A percentile compares a stretch with the other conserved stretches of the same genome.
phyloP scores from a whole-genome alignment of 2,113 vertebrate species.

The Lycocorax pyrrhopterus region DNA sequence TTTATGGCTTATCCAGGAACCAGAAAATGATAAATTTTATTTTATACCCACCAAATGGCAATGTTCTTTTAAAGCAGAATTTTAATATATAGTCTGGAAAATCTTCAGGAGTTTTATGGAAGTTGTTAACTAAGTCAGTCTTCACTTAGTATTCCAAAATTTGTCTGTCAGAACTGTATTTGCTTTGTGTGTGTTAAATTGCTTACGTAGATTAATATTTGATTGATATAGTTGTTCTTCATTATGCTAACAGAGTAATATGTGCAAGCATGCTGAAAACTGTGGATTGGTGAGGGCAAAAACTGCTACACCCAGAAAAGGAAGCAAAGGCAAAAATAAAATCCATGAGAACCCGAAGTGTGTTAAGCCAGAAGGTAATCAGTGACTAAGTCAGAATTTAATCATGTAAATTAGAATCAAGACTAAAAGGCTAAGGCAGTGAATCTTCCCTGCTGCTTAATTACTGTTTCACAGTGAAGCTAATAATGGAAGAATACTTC shows the following conservation, averaged over 20 bases:
- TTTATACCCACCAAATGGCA: not conserved
- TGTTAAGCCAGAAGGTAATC: constrained; percentile 50
- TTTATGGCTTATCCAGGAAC: not conserved
- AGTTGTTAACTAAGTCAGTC: not conserved
- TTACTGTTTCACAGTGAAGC: constrained; percentile 28
- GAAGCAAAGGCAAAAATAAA: not conserved
- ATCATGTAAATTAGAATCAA: constrained; percentile 44
- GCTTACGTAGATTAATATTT: not conserved
- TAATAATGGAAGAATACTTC: constrained; percentile 5
- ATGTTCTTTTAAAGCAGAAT: not conserved
- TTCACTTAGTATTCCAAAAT: not conserved
- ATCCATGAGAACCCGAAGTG: not conserved
- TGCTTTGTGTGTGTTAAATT: not conserved
- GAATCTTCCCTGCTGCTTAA: constrained; percentile 34
- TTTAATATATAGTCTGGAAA: not conserved
- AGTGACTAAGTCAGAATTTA: constrained; percentile 21
- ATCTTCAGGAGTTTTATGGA: not conserved
- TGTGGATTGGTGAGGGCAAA: not conserved
- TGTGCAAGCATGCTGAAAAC: constrained; percentile 40
- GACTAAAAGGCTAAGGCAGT: constrained; percentile 22
- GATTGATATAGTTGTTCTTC: not conserved
- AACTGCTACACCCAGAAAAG: not conserved
- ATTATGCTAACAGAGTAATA: constrained; percentile 44
- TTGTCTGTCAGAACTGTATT: not conserved
- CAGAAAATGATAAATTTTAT: not conserved